Base-by-base conservation (phyloP, 2,888 invertebrate genomes). In the Eristalis arbustorum region DNA sequence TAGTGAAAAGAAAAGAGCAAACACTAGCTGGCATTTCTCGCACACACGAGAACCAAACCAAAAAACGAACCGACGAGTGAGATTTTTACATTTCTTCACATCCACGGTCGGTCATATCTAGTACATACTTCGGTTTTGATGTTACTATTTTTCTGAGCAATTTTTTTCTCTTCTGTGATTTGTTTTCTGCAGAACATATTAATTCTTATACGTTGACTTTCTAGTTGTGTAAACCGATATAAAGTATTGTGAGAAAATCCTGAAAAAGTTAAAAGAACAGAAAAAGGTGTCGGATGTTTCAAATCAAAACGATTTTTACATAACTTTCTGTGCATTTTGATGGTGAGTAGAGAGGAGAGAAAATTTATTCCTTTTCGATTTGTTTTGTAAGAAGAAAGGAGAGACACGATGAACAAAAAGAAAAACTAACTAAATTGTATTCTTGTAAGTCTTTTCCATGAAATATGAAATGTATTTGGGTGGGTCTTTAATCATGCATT, bases 71-170 rank as follows among this genome's bases (percentile, higher is more conserved):
- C 62, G 73, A 85, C 62, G 73, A 85, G 76, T 85, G 75, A 76
- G 63, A 74, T 74, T 74, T 80, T 80, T 56, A 67, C 63, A 81
- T 85, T 79, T 71, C 84, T 62, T 84, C 79, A 83, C 73, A 71
- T 66, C 71, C 79, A 75, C 71, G 68, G 67, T 72, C 49, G 73
- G 67, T 72, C 72, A 76, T 81, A 85, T 57, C 68, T 68, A 80
- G 80, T 74, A 80, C 80, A 74, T 69, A 81, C 72, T 81, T 85
- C 81, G 66, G 73, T 69, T 74, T 76, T 56, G 49, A 37, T 69
- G 57, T 81, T 75, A 71, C 22, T 73, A 10, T 69, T 75, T 76
- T 75, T 57, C 63, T 18, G 40, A 59, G n/a, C 42, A 73, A 49
- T 49, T 59, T 77, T 56, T 63, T 37, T 59, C 64, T 56, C 57